Evolutionary conservation across 1,140 invertebrate genomes (phyloP), one percentile per base, ranked within the genome.

Genomic region (Mylabris phalerata): DNA sequence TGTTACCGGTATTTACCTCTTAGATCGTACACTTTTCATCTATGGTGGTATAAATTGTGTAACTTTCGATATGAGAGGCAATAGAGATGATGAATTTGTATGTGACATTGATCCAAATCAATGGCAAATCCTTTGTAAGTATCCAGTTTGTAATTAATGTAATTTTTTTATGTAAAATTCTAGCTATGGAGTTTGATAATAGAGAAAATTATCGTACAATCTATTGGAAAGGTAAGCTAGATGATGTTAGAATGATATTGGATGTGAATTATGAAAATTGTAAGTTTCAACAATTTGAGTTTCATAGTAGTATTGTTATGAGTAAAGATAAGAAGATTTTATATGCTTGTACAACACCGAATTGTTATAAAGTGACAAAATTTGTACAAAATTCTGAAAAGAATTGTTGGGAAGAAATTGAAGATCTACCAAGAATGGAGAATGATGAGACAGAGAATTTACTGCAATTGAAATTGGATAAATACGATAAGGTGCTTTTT

Each of bases 401-500:
- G 50, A 75, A 67, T n/a, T 70, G 64, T 24, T 91, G 88, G 88
- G 74, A 77, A 40, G 77, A 81, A 57, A 67, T 77, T 6, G 72
- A 79, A 39, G 80, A 82, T 46, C 69, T 91, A 48, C 78, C 81
- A 3, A 79, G 85, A 52, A 78, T 79, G 27, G 79, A 81, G 58
- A 87, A 85, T 39, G 87, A 91, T 57, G 78, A 83, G 0, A 80
- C 80, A 19, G 88, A 90, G 72, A 82, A 82, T 63, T 75, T 95
- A 64, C 80, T 95, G 32, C 89, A 94, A 70, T 72, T 96, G 25
- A 90, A 89, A 64, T 72, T 94, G 39, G 89, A 90, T 47, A 85
- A 85, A 63, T 84, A 91, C 48, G 90, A 94, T 72, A 80, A 82
- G 50, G 86, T 86, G 73, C 75, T 96, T 2, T 76, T 94, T 25